Evolutionary conservation across 2,797 vertebrate genomes (phyloP).

Genomic region (Cryptoblepharus egeriae): DNA sequence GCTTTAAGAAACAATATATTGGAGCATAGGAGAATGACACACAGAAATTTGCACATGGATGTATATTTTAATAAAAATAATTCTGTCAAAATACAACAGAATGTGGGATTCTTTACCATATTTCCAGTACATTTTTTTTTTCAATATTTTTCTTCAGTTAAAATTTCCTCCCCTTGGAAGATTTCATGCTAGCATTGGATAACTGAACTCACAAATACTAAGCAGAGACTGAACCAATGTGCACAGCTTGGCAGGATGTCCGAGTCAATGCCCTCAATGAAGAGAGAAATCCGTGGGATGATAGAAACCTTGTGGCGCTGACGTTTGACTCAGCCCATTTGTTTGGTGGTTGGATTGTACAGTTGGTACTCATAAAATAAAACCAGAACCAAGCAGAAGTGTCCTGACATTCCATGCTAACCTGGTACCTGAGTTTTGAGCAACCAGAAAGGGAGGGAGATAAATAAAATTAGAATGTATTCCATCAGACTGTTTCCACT

Average conservation of each 20-base stretch:
- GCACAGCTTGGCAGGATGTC: constrained; percentile 78
- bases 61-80: constrained; percentile 99
- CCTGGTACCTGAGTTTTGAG: constrained; percentile 83
- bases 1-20: neutral
- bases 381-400: constrained; percentile 42
- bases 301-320: constrained; percentile 43
- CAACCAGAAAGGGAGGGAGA: constrained; percentile 58
- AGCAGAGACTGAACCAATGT: constrained; percentile 88
- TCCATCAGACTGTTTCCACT: constrained; percentile 5
- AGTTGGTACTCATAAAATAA: constrained; percentile 46
- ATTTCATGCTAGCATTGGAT: constrained; percentile 93
- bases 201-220: constrained; percentile 91
- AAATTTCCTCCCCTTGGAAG: constrained; percentile 73
- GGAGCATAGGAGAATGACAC: constrained; percentile 28
- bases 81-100: constrained; percentile 99
- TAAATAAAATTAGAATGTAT: neutral
- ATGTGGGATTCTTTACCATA: constrained; percentile 85
- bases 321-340: constrained; percentile 20
- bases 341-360: neutral
- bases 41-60: constrained; percentile 85
- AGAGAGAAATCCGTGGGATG: constrained; percentile 51
- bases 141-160: constrained; percentile 77
- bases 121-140: constrained; percentile 91
- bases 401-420: constrained; percentile 66
- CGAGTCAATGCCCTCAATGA: constrained; percentile 55